Evolutionary conservation across 2,797 vertebrate species (phyloP), one percentile per base, ranked within the genome.

Genomic region (Pantherophis vulpinus): DNA sequence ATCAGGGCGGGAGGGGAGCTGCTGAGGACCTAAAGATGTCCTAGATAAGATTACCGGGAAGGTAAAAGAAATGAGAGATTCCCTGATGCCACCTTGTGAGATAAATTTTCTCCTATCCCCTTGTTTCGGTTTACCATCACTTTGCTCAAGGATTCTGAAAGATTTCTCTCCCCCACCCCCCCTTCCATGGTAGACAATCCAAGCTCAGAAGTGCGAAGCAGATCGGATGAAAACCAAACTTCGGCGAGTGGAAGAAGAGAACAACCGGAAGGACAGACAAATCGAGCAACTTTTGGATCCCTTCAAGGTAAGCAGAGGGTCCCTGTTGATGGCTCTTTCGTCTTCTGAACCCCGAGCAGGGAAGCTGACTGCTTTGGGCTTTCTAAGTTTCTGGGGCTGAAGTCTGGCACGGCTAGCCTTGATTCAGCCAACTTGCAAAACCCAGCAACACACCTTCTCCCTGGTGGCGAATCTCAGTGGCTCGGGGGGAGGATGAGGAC

Each of bases 231-330:
- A 98, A 96, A 98, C 98, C 0, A 99, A 98, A 95, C 97, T 99
- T 0, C 98, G 98, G 18, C 98, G 98, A 56, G 96, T 99, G 51
- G 98, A 99, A 89, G 98, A 99, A 93, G 99, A 99, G 4, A 99
- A 98, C 10, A 97, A 27, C 12, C 98, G 98, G 90, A 98, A 99
- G 97, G 98, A 99, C 94, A 98, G 98, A 93, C 99, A 99, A 95
- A 99, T 99, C 47, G 98, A 99, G 47, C 98, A 99, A 87, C 97
- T 99, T 13, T 93, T 99, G 97, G 98, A 99, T 94, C 97, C 98
- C 86, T 97, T 96, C 54, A 98, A 98, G 95, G 99, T 99, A 60
- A 95, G 96, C 93, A 2, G 0, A 8, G 63, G 0, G 4, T 18
- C 4, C 5, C 5, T 32, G 32, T 37, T 0, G 70, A 13, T 55